Percentiles rank a stretch among this genome's conserved stretches.
Evolutionary conservation across 2,113 vertebrate species (phyloP).

Genomic region (Muntiacus reevesi): DNA sequence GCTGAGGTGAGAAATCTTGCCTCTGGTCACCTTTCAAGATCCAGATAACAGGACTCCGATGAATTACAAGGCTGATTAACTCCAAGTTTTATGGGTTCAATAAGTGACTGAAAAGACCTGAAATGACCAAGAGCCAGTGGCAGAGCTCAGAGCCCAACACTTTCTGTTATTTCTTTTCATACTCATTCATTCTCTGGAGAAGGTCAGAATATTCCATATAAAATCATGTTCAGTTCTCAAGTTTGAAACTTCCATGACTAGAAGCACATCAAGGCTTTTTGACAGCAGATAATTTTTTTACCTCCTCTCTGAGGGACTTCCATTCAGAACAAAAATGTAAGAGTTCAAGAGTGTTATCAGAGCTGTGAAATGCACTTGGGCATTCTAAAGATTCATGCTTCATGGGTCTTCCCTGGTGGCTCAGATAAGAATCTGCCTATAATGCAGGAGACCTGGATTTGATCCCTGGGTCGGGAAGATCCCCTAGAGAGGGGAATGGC

Average conservation of each 20-base stretch:
- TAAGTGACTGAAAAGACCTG: not conserved
- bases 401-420: not conserved
- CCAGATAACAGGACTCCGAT: not conserved
- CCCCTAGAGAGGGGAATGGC: not conserved
- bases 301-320: conserved; percentile 34
- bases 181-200: not conserved
- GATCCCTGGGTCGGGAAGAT: rapidly evolving
- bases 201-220: not conserved
- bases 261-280: conserved; percentile 47
- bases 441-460: not conserved
- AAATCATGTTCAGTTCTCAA: conserved; percentile 15
- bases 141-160: not conserved
- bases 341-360: not conserved
- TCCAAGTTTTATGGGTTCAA: not conserved
- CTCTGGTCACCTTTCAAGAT: not conserved
- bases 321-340: not conserved
- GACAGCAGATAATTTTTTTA: conserved; percentile 44
- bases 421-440: not conserved
- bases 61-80: not conserved
- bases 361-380: conserved; percentile 38
- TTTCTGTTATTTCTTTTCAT: not conserved
- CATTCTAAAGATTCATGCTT: conserved; percentile 34
- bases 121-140: not conserved
- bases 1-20: not conserved
- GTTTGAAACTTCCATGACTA: not conserved